Evolutionary conservation across 2,888 invertebrate genomes (phyloP).

Genomic region (Dryocosmus kuriphilus): DNA sequence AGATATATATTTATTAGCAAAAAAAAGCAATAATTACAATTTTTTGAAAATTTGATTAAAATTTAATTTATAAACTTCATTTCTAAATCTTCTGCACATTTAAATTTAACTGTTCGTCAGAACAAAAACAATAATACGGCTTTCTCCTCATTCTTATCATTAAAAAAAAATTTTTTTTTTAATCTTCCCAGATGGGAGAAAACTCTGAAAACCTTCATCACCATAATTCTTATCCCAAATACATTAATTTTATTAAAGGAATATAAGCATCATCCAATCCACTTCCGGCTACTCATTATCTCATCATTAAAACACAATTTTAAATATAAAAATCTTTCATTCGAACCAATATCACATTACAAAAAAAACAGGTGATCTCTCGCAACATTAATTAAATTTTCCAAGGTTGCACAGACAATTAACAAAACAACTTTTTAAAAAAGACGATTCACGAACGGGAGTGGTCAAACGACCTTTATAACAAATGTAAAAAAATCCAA

Average conservation of each 20-base stretch:
- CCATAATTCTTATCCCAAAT: no score
- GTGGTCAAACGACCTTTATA: neutral
- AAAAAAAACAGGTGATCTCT: neutral
- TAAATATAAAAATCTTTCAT: neutral
- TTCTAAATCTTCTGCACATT: neutral
- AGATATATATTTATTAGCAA: no score
- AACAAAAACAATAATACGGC: no score
- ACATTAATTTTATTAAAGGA: neutral
- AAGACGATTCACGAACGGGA: neutral
- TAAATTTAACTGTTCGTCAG: neutral
- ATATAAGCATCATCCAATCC: conserved; percentile 27
- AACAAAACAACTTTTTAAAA: neutral
- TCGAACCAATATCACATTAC: neutral
- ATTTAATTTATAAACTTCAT: neutral
- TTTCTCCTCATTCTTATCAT: no score
- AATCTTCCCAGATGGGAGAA: no score
- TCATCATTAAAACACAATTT: neutral
- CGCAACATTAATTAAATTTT: neutral
- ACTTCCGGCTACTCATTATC: conserved; percentile 24
- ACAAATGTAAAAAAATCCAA: neutral
- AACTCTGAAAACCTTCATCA: no score
- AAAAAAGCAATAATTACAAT: no score
- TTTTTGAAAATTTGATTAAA: no score
- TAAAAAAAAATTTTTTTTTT: no score
- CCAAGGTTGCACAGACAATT: conserved; percentile 5